Base-by-base conservation (phyloP, 2,888 invertebrate species). In the Xestia ashworthii region DNA sequence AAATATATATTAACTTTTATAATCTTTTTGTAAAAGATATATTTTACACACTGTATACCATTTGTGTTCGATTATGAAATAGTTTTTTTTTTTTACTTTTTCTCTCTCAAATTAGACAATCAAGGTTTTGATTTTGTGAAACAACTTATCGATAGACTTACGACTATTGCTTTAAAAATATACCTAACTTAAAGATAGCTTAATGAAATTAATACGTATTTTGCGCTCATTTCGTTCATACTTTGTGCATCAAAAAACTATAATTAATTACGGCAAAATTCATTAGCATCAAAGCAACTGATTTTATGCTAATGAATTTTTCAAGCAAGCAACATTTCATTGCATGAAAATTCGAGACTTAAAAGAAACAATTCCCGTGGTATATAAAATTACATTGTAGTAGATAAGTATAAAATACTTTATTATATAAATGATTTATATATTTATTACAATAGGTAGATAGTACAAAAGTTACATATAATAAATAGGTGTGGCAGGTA, bases 351-450 rank as follows among this genome's bases (percentile, higher is more conserved):
- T 44, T 75, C 32, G 55, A 74, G 69, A 83, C 48, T 41, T 11
- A 12, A 50, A 46, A 44, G 69, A 88, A 80, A 66, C 64, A 78
- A 80, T 81, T 80, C 73, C 76, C 48, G 64, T 74, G 69, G 67
- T 64, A 71, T 87, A 76, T 77, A 83, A 83, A 85, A 82, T 80
- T 79, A 76, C 77, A 67, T 78, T 65, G 68, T 80, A 81, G 66
- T 83, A 80, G 78, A 77, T 76, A 79, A 80, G 71, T 87, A 88
- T 74, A 88, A 87, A 87, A 88, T 87, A 84, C 82, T 50, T 80
- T 85, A 87, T 60, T 82, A 78, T 78, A 77, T 83, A 78, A 87
- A 83, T 78, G 68, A 67, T 82, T 85, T 82, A 74, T 82, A 76
- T 80, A 86, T 75, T 85, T 72, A 81, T 85, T 81, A 71, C 53